Base-by-base conservation (phyloP, 2,888 invertebrate species). In the Baccha elongata region DNA sequence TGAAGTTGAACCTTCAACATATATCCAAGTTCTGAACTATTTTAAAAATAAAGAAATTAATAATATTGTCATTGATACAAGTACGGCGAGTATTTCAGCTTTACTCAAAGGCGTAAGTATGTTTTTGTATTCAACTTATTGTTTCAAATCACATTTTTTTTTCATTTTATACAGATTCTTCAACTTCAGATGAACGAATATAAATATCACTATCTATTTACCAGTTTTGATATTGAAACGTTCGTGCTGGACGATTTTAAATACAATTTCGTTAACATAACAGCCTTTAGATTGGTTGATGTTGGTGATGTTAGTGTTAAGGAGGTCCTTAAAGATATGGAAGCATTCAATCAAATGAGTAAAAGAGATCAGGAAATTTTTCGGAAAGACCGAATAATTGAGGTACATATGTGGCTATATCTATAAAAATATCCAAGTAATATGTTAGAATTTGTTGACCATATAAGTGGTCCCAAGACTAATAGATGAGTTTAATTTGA, bases 181-280 rank as follows among this genome's bases (percentile, higher is more conserved):
- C 94, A 95, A 88, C 92, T 96, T 13, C 95, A 95, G 91, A 96
- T 96, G 96, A 95, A 95, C 89, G 95, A 96, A 88, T 95, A 95
- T 91, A 95, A 95, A 88, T 96, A 95, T 88, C 96, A 96, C 89
- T 96, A 95, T 90, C 92, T 96, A 80, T 95, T 96, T 87, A 95
- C 95, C 21, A 93, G 96, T 85, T 92, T 96, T 85, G 94, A 95
- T 58, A 94, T 97, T 89, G 97, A 97, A 88, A 93, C 96, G 11
- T 96, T 96, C 87, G 96, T 97, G 88, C 91, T 97, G 84, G 97
- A 97, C 90, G 97, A 97, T 89, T 98, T 98, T 91, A 96, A 96
- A 89, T 97, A 98, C 92, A 98, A 98, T 89, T 95, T 96, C 67
- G 97, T 98, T 40, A 98, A 98, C 91, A 96, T 98, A 92, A 98